Percentiles rank a stretch among this genome's conserved stretches.
Conservation (phyloP, 2,113 vertebrate species). For the Pangasianodon hypophthalmus region DNA sequence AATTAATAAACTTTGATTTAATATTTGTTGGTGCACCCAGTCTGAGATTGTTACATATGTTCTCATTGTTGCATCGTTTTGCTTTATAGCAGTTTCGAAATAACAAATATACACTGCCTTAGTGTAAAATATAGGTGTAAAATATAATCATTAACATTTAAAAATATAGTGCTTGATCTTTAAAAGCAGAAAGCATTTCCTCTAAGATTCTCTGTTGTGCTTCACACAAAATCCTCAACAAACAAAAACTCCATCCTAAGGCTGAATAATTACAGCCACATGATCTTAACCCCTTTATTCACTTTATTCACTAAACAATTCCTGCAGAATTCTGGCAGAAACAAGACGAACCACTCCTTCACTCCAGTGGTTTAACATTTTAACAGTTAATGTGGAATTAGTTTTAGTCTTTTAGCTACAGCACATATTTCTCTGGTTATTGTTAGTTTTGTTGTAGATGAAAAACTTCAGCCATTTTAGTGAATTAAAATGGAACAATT, state of each 20-base stretch:
- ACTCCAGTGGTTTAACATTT: neutral
- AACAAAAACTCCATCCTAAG: neutral
- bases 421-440: neutral
- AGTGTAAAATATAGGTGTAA: neutral
- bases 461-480: neutral
- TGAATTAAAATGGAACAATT: neutral
- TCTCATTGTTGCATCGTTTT: too few relatives aligned
- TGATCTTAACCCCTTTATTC: neutral
- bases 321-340: neutral
- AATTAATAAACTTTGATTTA: too few relatives aligned
- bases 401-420: neutral
- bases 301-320: neutral
- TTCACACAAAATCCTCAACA: slow-evolving; percentile 1
- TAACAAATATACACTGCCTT: too few relatives aligned
- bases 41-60: too few relatives aligned
- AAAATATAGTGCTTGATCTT: neutral
- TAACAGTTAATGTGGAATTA: slow-evolving; percentile 2
- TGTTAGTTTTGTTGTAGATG: neutral
- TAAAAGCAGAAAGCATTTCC: neutral
- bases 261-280: neutral
- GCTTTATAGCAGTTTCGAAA: too few relatives aligned
- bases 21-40: too few relatives aligned
- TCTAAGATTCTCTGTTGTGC: neutral
- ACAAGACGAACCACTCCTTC: neutral
- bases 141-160: neutral